A percentile compares a stretch with the other conserved stretches of the same genome.
Evolutionary conservation across 2,113 vertebrate species (phyloP).

Genomic region (Paracyprichromis sp.): DNA sequence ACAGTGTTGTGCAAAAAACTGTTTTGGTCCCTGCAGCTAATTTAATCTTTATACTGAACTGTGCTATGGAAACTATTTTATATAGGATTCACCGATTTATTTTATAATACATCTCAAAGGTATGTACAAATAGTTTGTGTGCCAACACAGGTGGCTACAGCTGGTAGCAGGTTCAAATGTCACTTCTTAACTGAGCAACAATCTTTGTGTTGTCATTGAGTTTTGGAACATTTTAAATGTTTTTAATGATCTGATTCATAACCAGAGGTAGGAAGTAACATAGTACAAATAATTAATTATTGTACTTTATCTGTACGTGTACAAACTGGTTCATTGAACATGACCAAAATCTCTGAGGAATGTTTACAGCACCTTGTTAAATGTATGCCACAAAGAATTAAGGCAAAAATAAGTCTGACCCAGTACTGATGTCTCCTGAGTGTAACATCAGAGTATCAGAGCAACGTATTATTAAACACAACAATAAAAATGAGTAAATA

Average conservation of each 20-base stretch:
- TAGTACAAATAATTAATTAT: neutral
- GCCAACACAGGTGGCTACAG: neutral
- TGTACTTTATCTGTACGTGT: neutral
- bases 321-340: neutral
- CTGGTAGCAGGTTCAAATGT: neutral
- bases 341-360: neutral
- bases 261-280: neutral
- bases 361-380: neutral
- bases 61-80: neutral
- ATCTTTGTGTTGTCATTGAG: neutral
- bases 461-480: no score
- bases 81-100: neutral
- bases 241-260: neutral
- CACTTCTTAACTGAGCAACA: neutral
- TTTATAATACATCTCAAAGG: neutral
- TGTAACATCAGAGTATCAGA: no score
- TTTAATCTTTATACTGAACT: neutral
- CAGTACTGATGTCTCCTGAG: no score
- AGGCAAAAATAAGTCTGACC: no score
- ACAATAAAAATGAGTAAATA: no score
- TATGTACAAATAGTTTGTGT: neutral
- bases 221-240: neutral
- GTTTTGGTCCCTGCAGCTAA: neutral
- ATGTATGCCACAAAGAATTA: no score
- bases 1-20: neutral